These are phyloP conservation scores for Eudyptes chrysolophus DNA, from an alignment of 2,113 vertebrate genomes.

Conservation along the genomic window DNA sequence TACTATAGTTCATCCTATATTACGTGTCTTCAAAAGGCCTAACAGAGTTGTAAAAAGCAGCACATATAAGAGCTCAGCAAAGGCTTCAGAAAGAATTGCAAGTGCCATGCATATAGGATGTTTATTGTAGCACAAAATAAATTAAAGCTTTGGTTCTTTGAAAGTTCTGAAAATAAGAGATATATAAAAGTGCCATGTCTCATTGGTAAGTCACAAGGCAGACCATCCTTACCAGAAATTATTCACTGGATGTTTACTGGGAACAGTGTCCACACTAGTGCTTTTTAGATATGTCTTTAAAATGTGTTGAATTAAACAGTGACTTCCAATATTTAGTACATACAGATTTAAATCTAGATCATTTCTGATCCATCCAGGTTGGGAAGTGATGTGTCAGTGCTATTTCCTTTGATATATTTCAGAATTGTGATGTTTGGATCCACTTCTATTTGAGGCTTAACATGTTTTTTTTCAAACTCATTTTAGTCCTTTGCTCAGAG, in stretches of 20 bases:
- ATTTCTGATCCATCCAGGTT: not conserved
- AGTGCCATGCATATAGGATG: not conserved
- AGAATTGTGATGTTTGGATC: not conserved
- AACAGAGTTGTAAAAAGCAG: not conserved
- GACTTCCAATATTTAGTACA: not conserved
- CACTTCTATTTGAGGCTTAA: not conserved
- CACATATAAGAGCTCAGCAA: not conserved
- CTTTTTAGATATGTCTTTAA: not conserved
- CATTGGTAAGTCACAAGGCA: not conserved
- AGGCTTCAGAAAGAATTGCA: not conserved
- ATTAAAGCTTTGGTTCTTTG: not conserved
- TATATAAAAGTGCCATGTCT: not conserved
- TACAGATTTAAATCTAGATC: not conserved
- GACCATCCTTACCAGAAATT: not conserved
- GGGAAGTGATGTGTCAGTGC: not conserved
- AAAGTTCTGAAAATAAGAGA: not conserved
- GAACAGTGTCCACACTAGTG: not conserved
- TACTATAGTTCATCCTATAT: not conserved
- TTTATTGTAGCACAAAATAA: not conserved
- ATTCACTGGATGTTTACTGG: not conserved
- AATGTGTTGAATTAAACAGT: not conserved
- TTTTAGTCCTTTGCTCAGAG: not conserved
- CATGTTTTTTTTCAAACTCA: not conserved
- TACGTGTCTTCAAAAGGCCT: not conserved
- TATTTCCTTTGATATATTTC: not conserved